These are phyloP conservation scores for Lasioglossum oenotherae DNA, from an alignment of 2,888 invertebrate genomes.

Conservation along the genomic window DNA sequence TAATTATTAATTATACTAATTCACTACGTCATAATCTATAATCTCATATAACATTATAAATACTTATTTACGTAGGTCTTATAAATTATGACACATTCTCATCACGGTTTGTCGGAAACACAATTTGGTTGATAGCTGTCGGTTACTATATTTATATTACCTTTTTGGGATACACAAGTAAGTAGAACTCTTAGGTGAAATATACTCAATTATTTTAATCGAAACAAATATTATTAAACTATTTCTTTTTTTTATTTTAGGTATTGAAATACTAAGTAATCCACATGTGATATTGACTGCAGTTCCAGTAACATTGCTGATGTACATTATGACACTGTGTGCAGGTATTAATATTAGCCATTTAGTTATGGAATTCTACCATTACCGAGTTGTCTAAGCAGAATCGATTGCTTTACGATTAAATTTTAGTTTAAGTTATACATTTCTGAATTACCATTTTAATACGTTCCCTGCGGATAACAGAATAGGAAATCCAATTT, in stretches of 20 bases:
- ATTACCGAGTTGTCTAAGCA: constrained; percentile 89
- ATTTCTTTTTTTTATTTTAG: constrained; percentile 85
- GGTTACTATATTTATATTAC: constrained; percentile 98
- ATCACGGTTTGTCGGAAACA: constrained; percentile 94
- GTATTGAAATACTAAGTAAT: constrained; percentile 93
- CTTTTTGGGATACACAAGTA: constrained; percentile 97
- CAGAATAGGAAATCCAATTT: neutral
- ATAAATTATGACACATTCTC: constrained; percentile 92
- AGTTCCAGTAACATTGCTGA: constrained; percentile 90
- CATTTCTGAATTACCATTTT: constrained; percentile 7
- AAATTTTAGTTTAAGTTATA: constrained; percentile 37
- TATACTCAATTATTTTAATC: neutral
- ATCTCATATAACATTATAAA: neutral
- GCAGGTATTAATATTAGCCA: constrained; percentile 94
- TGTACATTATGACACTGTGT: constrained; percentile 91
- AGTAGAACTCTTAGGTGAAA: constrained; percentile 84
- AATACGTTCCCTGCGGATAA: constrained; percentile 10
- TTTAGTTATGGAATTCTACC: constrained; percentile 93
- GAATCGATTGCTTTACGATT: constrained; percentile 30
- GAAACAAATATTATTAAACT: constrained; percentile 2
- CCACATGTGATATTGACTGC: constrained; percentile 94
- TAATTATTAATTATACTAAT: neutral
- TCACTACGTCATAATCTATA: neutral
- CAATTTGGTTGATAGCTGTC: constrained; percentile 96
- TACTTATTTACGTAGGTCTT: constrained; percentile 86